Percentiles rank a stretch among this genome's conserved stretches.
phyloP scores from a whole-genome alignment of 1,140 invertebrate species.

The Palaemon carinicauda region DNA sequence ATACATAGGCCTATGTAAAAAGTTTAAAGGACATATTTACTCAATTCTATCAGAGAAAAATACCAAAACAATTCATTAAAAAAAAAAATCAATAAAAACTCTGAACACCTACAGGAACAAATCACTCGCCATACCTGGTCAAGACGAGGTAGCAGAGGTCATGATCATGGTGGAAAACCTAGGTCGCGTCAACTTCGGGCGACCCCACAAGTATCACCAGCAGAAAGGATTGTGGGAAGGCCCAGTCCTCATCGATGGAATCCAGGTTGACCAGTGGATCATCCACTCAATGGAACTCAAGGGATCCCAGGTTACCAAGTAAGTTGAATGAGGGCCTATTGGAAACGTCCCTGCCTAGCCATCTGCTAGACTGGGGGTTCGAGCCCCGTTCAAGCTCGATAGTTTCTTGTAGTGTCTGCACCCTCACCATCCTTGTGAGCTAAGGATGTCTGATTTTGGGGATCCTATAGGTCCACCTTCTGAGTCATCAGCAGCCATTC shows the following conservation, averaged over 20 bases:
- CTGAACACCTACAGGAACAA: slow-evolving; percentile 51
- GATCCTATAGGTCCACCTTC: no score
- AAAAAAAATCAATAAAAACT: background rate
- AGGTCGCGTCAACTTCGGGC: slow-evolving; percentile 70
- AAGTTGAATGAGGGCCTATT: background rate
- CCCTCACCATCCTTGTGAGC: no score
- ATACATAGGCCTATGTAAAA: background rate
- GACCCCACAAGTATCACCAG: slow-evolving; percentile 65
- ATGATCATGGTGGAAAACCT: slow-evolving; percentile 71
- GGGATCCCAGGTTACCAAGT: slow-evolving; percentile 11
- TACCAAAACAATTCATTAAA: background rate
- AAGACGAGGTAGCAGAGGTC: slow-evolving; percentile 64
- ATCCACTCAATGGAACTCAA: slow-evolving; percentile 70
- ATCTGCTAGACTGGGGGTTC: no score
- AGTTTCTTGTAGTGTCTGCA: no score
- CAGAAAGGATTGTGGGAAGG: slow-evolving; percentile 69
- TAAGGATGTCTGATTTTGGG: no score
- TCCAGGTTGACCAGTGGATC: slow-evolving; percentile 66
- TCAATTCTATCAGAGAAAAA: no score
- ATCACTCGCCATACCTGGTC: slow-evolving; percentile 47
- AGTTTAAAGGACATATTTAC: no score
- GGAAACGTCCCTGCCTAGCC: no score
- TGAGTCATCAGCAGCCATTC: no score
- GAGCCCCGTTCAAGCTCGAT: no score
- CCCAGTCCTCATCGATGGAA: slow-evolving; percentile 65